These are phyloP conservation scores for Dasypogon diadema DNA, from an alignment of 2,888 invertebrate genomes.

Conservation along the genomic window DNA sequence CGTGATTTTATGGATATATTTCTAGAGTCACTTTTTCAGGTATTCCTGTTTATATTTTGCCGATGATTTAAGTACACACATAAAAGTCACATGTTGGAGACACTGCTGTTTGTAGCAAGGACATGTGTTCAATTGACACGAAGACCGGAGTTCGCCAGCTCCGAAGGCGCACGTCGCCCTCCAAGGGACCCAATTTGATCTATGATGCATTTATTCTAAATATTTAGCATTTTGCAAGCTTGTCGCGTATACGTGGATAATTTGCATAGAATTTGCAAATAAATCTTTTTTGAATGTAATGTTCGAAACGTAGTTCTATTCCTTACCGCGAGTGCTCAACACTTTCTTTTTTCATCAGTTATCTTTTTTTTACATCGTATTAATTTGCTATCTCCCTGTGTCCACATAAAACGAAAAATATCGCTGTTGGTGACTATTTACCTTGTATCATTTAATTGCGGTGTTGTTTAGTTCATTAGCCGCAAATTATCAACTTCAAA, in stretches of 20 bases:
- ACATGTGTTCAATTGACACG: constrained; percentile 31
- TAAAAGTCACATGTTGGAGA: neutral
- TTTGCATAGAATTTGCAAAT: constrained; percentile 48
- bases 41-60: neutral
- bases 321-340: neutral
- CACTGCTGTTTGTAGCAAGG: neutral
- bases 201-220: neutral
- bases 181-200: neutral
- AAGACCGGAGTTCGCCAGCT: neutral
- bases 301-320: neutral
- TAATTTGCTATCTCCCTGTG: neutral
- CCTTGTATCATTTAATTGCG: constrained; percentile 24
- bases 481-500: neutral
- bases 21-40: neutral
- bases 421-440: neutral
- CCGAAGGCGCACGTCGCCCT: neutral
- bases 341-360: neutral
- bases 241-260: constrained; percentile 16
- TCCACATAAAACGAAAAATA: neutral
- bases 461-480: constrained; percentile 30
- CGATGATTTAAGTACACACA: constrained; percentile 2
- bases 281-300: constrained; percentile 27
- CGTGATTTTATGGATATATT: constrained; percentile 24
- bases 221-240: constrained; percentile 27
- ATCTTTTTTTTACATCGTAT: neutral